These are phyloP conservation scores for Serrognathus titanus DNA, from an alignment of 2,888 invertebrate genomes.

Conservation along the genomic window DNA sequence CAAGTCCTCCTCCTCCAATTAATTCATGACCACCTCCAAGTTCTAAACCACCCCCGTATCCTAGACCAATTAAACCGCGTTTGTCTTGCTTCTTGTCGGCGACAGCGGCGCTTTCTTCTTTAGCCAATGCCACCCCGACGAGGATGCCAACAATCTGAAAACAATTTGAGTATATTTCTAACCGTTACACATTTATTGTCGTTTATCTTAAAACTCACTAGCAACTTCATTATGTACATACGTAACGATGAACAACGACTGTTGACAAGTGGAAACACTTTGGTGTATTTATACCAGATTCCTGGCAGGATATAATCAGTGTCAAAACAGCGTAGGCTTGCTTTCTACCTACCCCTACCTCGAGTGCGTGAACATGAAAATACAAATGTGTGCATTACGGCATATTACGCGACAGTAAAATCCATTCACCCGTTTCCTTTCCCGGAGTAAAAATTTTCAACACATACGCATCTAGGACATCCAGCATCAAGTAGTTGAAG, in stretches of 20 bases:
- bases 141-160: slow-evolving; percentile 18
- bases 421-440: slow-evolving; percentile 2
- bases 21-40: slow-evolving; percentile 27
- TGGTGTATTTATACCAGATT: slow-evolving; percentile 17
- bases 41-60: slow-evolving; percentile 25
- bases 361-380: slow-evolving; percentile 5
- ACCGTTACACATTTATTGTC: too few species aligned
- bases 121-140: slow-evolving; percentile 16
- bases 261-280: slow-evolving; percentile 9
- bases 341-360: slow-evolving; percentile 18
- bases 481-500: slow-evolving; percentile 5
- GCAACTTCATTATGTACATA: slow-evolving; percentile 16
- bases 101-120: slow-evolving; percentile 9
- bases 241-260: slow-evolving; percentile 13
- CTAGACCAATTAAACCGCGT: slow-evolving; percentile 38
- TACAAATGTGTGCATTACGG: slow-evolving; percentile 7
- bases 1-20: slow-evolving; percentile 21
- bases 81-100: slow-evolving; percentile 39
- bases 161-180: neutral
- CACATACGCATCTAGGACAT: slow-evolving; percentile 1
- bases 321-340: slow-evolving; percentile 13
- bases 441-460: neutral
- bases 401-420: neutral
- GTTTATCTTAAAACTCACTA: slow-evolving; percentile 9
- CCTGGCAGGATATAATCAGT: slow-evolving; percentile 14